Evolutionary conservation across 2,797 vertebrate genomes (phyloP).

Genomic region (Poecilia wingei): DNA sequence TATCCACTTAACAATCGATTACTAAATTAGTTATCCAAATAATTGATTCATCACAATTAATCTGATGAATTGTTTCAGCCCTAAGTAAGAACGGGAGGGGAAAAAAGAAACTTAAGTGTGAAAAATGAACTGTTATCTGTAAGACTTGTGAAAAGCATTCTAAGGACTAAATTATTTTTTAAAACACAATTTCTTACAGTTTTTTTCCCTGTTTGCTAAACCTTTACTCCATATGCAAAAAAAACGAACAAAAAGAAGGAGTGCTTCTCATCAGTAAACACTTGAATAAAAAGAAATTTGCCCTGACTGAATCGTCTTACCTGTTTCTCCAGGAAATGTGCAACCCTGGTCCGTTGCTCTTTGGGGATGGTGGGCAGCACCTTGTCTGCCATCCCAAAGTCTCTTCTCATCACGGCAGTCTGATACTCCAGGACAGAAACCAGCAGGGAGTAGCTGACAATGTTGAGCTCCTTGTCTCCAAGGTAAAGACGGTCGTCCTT

Average conservation of each 20-base stretch:
- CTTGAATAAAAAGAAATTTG: not conserved
- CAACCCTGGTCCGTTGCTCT: conserved; percentile 96
- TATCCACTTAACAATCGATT: no score
- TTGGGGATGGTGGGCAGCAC: conserved; percentile 98
- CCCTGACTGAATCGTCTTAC: conserved; percentile 61
- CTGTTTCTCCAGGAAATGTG: conserved; percentile 98
- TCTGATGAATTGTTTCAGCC: no score
- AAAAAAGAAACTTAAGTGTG: not conserved
- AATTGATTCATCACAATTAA: no score
- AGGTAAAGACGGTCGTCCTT: conserved; percentile 98
- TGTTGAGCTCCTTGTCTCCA: conserved; percentile 98
- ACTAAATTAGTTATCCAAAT: no score
- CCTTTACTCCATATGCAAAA: not conserved
- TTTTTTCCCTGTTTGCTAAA: not conserved
- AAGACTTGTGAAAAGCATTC: not conserved
- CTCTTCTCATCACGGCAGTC: conserved; percentile 97
- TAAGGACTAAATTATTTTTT: not conserved
- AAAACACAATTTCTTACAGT: not conserved
- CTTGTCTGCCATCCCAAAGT: conserved; percentile 97
- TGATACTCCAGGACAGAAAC: conserved; percentile 98
- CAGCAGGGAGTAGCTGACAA: conserved; percentile 95
- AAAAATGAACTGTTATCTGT: not conserved
- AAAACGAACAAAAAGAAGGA: not conserved
- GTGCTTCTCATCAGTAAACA: not conserved
- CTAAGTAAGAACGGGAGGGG: no score